phyloP scores from a whole-genome alignment of 2,113 vertebrate genomes.

The Archocentrus centrarchus region DNA sequence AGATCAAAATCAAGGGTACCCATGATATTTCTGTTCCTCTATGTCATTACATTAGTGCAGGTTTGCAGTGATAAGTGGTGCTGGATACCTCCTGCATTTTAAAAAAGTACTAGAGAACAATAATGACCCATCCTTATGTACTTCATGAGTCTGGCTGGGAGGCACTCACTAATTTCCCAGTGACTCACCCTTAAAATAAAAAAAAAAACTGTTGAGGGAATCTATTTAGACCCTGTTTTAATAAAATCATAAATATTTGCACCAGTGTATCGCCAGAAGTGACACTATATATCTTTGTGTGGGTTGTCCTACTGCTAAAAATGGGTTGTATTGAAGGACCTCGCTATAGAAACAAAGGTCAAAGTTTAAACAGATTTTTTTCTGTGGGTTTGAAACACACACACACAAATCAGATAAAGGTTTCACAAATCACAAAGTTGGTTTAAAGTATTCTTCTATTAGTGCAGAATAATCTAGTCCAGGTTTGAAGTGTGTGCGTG shows the following conservation, averaged over 20 bases:
- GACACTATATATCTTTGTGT: background rate
- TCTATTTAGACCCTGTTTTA: background rate
- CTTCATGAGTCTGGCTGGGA: background rate
- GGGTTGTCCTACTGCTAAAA: background rate
- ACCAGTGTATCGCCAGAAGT: background rate
- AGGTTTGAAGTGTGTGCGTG: no score
- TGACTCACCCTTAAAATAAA: background rate
- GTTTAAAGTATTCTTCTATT: no score
- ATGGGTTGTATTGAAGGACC: background rate
- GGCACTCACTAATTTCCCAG: background rate
- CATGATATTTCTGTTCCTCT: background rate
- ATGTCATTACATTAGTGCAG: background rate
- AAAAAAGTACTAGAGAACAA: fast-evolving
- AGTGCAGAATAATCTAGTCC: no score
- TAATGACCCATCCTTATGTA: background rate
- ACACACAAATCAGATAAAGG: background rate
- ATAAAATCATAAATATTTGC: background rate
- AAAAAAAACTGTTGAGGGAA: background rate
- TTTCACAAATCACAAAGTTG: no score
- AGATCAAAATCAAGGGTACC: background rate
- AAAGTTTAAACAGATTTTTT: background rate
- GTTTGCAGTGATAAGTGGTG: background rate
- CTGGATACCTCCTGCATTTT: no score
- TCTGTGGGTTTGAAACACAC: background rate
- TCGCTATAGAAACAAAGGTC: no score